Percentiles rank a stretch among this genome's conserved stretches.
phyloP scores from a whole-genome alignment of 2,113 vertebrate species.

The Corythaeola cristata region DNA sequence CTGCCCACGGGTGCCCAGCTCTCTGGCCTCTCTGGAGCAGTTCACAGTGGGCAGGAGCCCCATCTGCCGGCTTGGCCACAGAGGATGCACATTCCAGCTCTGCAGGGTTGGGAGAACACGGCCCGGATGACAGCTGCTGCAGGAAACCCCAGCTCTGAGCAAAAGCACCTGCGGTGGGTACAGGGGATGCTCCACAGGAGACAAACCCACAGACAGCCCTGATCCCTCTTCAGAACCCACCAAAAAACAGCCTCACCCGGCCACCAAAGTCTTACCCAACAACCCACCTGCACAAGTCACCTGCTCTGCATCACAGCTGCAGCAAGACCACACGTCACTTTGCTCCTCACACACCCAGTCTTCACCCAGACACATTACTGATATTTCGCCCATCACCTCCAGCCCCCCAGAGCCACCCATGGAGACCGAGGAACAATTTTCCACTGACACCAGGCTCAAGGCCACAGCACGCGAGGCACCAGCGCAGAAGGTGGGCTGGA shows the following conservation, averaged over 20 bases:
- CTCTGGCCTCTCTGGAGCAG: background rate
- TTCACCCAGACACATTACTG: accelerated
- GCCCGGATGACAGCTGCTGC: background rate
- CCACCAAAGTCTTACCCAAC: background rate
- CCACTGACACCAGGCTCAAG: accelerated
- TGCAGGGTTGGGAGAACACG: accelerated
- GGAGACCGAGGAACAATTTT: background rate
- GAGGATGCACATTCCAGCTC: background rate
- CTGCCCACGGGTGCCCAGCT: background rate
- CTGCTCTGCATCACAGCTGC: background rate
- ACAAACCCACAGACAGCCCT: accelerated
- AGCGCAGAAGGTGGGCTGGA: background rate
- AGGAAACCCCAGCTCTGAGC: accelerated
- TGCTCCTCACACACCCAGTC: background rate
- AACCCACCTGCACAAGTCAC: background rate
- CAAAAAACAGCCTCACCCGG: background rate
- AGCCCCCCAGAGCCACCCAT: background rate
- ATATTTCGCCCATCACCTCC: background rate
- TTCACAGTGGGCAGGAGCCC: constrained; percentile 21
- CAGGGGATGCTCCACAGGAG: background rate
- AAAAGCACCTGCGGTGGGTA: accelerated
- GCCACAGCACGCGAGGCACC: accelerated
- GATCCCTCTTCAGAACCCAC: background rate
- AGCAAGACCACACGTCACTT: accelerated
- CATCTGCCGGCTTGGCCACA: constrained; percentile 26